Evolutionary conservation across 2,113 vertebrate species (phyloP).

Genomic region (Physeter macrocephalus): DNA sequence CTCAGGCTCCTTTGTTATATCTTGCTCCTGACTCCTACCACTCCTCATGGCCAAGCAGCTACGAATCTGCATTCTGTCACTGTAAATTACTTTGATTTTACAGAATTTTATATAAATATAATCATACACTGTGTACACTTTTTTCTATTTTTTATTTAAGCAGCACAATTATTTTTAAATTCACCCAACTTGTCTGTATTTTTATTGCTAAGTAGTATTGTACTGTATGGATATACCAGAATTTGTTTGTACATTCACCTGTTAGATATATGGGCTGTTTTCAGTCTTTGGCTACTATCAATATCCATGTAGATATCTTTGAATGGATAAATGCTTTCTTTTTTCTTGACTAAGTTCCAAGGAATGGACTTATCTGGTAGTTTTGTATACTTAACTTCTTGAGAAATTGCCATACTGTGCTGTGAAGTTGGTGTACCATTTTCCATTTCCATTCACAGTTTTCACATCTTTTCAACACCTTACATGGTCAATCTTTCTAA

Average conservation of each 20-base stretch:
- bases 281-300: background rate
- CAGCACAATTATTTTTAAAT: background rate
- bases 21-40: background rate
- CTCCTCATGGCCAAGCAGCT: background rate
- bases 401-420: background rate
- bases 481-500: background rate
- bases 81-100: background rate
- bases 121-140: background rate
- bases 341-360: background rate
- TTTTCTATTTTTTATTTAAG: background rate
- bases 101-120: background rate
- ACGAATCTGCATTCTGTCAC: background rate
- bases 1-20: background rate
- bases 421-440: background rate
- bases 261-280: background rate
- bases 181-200: background rate
- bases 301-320: background rate
- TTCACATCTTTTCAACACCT: background rate
- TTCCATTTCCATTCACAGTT: background rate
- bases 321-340: background rate
- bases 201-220: background rate
- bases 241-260: background rate
- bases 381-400: background rate
- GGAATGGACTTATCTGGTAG: background rate
- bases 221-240: background rate